A percentile compares a stretch with the other conserved stretches of the same genome.
Conservation (phyloP, 2,888 invertebrate species). For the Yponomeuta cagnagella region DNA sequence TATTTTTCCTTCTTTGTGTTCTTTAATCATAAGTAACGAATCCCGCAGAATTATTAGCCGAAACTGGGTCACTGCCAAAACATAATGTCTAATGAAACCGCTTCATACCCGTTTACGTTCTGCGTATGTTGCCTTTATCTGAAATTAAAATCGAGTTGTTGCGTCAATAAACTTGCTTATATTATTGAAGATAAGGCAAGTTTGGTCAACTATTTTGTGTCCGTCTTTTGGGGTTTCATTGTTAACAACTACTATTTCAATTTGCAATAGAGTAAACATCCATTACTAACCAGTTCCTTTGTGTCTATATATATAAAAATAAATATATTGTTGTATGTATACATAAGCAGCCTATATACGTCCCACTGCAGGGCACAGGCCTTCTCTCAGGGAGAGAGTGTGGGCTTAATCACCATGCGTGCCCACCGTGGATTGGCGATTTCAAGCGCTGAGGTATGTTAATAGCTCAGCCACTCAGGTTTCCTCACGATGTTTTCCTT, state of each 20-base stretch:
- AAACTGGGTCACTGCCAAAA: slow-evolving; percentile 18
- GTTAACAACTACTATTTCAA: background rate
- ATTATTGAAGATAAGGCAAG: slow-evolving; percentile 2
- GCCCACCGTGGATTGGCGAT: no score
- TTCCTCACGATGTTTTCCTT: no score
- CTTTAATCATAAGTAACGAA: background rate
- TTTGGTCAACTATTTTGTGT: background rate
- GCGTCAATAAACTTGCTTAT: slow-evolving; percentile 7
- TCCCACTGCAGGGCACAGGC: no score
- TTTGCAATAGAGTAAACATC: no score
- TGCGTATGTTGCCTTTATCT: slow-evolving; percentile 26
- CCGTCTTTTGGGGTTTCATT: background rate
- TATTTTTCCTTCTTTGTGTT: background rate
- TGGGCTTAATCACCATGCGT: no score
- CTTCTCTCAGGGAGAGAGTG: no score
- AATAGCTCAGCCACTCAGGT: no score
- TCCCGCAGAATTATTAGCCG: slow-evolving; percentile 1
- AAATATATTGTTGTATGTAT: no score
- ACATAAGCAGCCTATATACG: no score
- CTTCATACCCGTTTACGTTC: slow-evolving; percentile 21
- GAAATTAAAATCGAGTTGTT: slow-evolving; percentile 30
- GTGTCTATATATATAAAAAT: no score
- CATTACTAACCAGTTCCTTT: no score
- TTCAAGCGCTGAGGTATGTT: no score
- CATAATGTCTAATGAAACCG: slow-evolving; percentile 26